Conservation (phyloP, 2,888 invertebrate genomes). For the Isoperla grammatica region DNA sequence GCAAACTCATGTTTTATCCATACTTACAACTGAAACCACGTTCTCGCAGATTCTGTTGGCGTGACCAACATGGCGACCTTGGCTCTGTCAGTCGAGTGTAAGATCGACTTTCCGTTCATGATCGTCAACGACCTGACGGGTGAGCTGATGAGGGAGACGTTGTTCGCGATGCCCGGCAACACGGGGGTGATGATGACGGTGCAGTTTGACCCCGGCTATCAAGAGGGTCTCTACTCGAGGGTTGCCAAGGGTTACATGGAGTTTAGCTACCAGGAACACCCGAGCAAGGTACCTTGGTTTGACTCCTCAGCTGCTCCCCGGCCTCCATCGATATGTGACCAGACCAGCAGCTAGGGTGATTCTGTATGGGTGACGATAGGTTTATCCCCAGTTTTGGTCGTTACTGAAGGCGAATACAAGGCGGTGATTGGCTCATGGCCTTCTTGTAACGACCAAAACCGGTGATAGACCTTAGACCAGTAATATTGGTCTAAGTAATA, state of each 20-base stretch:
- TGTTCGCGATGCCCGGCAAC: background rate
- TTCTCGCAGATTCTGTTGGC: constrained; percentile 25
- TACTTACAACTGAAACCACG: too few species aligned
- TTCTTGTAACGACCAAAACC: too few species aligned
- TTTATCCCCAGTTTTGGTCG: too few species aligned
- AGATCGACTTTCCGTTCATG: constrained; percentile 48
- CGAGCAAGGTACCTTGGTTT: constrained; percentile 43
- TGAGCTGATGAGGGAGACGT: background rate
- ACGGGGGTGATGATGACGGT: background rate
- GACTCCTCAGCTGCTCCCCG: too few species aligned
- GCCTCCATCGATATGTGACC: too few species aligned
- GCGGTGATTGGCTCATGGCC: too few species aligned
- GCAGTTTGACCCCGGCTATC: constrained; percentile 7
- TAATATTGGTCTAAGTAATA: too few species aligned
- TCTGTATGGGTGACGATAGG: too few species aligned
- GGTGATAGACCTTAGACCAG: too few species aligned
- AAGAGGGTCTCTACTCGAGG: background rate
- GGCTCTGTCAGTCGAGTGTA: constrained; percentile 47
- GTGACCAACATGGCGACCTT: constrained; percentile 37
- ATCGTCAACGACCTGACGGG: constrained; percentile 19
- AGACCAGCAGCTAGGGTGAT: too few species aligned
- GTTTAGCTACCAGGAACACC: constrained; percentile 38
- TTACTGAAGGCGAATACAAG: too few species aligned
- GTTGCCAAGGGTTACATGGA: background rate
- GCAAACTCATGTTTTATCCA: too few species aligned